Conservation (phyloP, 2,797 vertebrate species). For the Xenopus petersii region DNA sequence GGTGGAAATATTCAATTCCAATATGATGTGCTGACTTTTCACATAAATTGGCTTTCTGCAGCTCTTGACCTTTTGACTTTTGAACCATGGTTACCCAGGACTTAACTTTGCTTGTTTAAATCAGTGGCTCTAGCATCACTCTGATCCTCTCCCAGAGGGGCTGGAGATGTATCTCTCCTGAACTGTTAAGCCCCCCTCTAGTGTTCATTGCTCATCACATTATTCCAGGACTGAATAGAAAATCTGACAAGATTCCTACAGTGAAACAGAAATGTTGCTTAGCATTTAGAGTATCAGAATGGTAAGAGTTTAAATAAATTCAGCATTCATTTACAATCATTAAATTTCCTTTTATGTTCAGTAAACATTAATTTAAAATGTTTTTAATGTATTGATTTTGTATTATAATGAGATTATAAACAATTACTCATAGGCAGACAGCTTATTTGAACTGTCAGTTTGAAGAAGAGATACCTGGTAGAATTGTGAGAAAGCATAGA, state of each 20-base stretch:
- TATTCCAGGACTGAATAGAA: slow-evolving; percentile 61
- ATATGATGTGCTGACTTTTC: slow-evolving; percentile 36
- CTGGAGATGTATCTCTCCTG: slow-evolving; percentile 65
- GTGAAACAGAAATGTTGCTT: slow-evolving; percentile 37
- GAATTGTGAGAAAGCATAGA: slow-evolving; percentile 34
- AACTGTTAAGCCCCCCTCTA: slow-evolving; percentile 95
- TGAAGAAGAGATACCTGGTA: slow-evolving; percentile 1
- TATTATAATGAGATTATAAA: slow-evolving; percentile 39
- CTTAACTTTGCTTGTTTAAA: slow-evolving; percentile 68
- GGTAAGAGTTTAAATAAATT: slow-evolving; percentile 38
- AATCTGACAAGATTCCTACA: slow-evolving; percentile 49
- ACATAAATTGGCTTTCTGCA: slow-evolving; percentile 74
- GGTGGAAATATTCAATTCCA: no score
- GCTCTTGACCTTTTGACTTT: slow-evolving; percentile 75
- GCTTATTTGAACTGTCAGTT: slow-evolving; percentile 29
- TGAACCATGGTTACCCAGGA: slow-evolving; percentile 76
- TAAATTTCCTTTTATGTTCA: slow-evolving; percentile 4
- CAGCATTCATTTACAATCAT: slow-evolving; percentile 7
- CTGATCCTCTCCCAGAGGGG: slow-evolving; percentile 68
- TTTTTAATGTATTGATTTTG: slow-evolving; percentile 10
- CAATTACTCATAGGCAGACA: slow-evolving; percentile 24
- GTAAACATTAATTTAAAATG: slow-evolving; percentile 26
- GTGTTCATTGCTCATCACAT: slow-evolving; percentile 80
- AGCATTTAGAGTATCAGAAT: slow-evolving; percentile 36
- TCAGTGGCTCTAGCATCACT: slow-evolving; percentile 62